phyloP scores from a whole-genome alignment of 1,140 invertebrate species.

The Acromyrmex charruanus region DNA sequence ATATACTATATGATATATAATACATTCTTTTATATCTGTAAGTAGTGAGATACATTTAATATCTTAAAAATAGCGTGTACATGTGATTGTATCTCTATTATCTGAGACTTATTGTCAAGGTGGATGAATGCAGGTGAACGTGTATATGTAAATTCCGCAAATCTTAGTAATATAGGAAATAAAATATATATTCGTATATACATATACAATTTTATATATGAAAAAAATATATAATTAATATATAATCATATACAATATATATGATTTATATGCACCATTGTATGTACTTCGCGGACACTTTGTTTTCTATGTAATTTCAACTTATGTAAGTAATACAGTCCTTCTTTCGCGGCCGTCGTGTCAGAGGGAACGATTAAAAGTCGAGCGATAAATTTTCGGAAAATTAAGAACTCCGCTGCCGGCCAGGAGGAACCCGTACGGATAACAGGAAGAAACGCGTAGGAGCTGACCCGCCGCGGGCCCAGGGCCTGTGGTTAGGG shows the following conservation, averaged over 20 bases:
- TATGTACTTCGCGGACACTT: neutral
- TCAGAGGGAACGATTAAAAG: constrained; percentile 61
- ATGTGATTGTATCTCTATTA: neutral
- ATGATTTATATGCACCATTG: neutral
- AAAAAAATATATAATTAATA: no score
- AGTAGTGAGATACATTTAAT: neutral
- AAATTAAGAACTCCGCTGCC: constrained; percentile 61
- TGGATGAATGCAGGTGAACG: neutral
- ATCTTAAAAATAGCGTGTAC: neutral
- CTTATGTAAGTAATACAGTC: neutral
- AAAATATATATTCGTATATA: neutral
- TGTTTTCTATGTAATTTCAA: neutral
- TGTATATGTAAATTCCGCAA: neutral
- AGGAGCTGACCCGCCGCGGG: constrained; percentile 77
- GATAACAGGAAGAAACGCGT: constrained; percentile 64
- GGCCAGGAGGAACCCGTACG: constrained; percentile 39
- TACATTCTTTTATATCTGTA: neutral
- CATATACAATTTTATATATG: no score
- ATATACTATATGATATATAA: neutral
- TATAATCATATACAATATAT: neutral
- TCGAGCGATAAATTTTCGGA: constrained; percentile 58
- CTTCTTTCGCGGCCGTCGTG: constrained; percentile 22
- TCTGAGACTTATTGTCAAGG: neutral
- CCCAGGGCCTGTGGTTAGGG: constrained; percentile 85
- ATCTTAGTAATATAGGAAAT: neutral